phyloP scores from a whole-genome alignment of 1,140 invertebrate genomes.

The Drosophila neocordata region DNA sequence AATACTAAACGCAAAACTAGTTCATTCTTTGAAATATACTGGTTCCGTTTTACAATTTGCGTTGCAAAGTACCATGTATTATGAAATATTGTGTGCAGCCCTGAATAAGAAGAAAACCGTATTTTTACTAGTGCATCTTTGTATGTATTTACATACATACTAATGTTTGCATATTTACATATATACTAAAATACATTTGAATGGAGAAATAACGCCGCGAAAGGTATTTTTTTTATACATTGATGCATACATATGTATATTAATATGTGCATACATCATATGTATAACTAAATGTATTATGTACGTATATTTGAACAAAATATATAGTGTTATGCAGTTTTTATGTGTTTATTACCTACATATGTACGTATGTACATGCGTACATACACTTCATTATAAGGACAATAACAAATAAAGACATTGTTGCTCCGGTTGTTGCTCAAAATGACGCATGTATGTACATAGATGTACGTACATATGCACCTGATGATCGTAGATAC shows the following conservation, averaged over 20 bases:
- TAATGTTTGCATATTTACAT: slow-evolving; percentile 2
- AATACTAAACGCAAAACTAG: neutral
- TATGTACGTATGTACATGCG: neutral
- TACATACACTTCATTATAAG: neutral
- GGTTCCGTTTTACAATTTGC: neutral
- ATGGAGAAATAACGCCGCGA: slow-evolving; percentile 8
- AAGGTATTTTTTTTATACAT: neutral
- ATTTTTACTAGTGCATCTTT: slow-evolving; percentile 1
- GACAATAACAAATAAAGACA: slow-evolving; percentile 2
- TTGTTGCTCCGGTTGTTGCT: neutral
- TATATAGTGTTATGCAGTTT: slow-evolving; percentile 2
- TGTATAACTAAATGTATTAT: slow-evolving; percentile 14
- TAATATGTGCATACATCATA: neutral
- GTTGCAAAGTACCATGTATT: neutral
- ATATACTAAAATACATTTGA: slow-evolving; percentile 2
- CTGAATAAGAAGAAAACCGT: slow-evolving; percentile 1
- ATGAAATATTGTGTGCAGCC: neutral
- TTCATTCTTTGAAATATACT: neutral
- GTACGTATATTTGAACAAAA: neutral
- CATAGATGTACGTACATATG: neutral
- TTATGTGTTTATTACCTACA: neutral
- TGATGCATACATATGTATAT: neutral
- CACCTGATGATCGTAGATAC: neutral
- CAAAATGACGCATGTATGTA: neutral
- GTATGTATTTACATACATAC: slow-evolving; percentile 5